These are phyloP conservation scores for Heliconius congener DNA, from an alignment of 1,140 invertebrate species.

Conservation along the genomic window DNA sequence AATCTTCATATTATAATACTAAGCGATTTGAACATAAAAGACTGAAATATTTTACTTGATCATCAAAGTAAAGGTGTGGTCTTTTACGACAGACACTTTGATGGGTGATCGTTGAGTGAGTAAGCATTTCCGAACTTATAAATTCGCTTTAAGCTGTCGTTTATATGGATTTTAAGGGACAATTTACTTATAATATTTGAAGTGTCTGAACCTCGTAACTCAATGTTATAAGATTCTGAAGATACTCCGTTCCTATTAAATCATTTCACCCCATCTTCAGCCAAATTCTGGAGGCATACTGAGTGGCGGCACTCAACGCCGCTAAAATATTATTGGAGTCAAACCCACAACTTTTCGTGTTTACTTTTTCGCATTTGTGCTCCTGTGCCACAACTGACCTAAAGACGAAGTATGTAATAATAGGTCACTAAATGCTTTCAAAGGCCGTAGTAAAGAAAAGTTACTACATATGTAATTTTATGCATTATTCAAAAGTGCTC, in stretches of 20 bases:
- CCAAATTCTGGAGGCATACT: no score
- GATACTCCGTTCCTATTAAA: no score
- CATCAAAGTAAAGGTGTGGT: constrained; percentile 3
- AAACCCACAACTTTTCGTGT: no score
- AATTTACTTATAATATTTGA: not conserved
- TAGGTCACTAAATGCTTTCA: not conserved
- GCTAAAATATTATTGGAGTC: no score
- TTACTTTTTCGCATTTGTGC: no score
- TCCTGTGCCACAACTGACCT: no score
- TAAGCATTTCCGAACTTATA: not conserved
- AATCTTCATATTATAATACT: no score
- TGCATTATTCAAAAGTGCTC: constrained; percentile 9
- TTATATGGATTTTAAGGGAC: not conserved
- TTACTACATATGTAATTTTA: not conserved
- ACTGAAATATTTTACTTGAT: not conserved
- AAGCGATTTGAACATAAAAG: not conserved
- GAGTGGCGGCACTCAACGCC: no score
- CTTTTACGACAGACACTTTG: not conserved
- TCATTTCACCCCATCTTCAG: no score
- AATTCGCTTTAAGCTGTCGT: not conserved
- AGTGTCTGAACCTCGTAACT: no score
- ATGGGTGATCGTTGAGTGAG: not conserved
- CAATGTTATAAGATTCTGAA: no score
- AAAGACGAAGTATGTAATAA: not conserved
- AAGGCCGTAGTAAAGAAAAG: not conserved